Conservation (phyloP, 2,113 vertebrate genomes). For the Pelmatolapia mariae region DNA sequence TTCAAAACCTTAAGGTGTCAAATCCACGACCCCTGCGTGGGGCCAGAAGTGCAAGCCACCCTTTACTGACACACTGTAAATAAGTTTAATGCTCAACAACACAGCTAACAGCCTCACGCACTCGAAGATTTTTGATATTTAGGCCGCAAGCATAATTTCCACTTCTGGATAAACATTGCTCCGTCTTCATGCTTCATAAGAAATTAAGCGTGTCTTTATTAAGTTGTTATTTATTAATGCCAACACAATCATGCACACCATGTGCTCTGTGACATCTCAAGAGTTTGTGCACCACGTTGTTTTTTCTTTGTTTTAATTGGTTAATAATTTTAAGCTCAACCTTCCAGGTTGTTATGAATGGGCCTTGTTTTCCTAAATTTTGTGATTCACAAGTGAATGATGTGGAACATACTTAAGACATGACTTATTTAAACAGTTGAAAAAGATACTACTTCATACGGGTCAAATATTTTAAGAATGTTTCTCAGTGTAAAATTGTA, state of each 20-base stretch:
- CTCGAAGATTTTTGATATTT: accelerated
- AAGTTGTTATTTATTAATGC: neutral
- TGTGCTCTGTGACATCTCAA: neutral
- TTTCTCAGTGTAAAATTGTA: neutral
- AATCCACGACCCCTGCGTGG: neutral
- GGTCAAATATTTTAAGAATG: neutral
- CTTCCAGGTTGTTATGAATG: neutral
- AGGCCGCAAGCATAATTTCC: neutral
- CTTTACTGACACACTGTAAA: neutral
- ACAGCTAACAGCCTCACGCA: neutral
- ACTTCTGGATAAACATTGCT: neutral
- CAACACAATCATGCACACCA: neutral
- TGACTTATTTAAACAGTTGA: neutral
- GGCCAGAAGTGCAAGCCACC: neutral
- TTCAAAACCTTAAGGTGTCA: neutral
- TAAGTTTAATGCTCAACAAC: neutral
- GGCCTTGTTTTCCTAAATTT: neutral
- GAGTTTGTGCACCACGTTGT: neutral
- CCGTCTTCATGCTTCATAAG: neutral
- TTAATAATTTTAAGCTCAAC: neutral
- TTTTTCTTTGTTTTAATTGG: neutral
- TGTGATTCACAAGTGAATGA: neutral
- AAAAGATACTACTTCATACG: neutral
- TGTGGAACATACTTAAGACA: neutral
- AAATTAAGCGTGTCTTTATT: neutral